Evolutionary conservation across 2,888 invertebrate species (phyloP).

Genomic region (Scaptomyza polygonia): DNA sequence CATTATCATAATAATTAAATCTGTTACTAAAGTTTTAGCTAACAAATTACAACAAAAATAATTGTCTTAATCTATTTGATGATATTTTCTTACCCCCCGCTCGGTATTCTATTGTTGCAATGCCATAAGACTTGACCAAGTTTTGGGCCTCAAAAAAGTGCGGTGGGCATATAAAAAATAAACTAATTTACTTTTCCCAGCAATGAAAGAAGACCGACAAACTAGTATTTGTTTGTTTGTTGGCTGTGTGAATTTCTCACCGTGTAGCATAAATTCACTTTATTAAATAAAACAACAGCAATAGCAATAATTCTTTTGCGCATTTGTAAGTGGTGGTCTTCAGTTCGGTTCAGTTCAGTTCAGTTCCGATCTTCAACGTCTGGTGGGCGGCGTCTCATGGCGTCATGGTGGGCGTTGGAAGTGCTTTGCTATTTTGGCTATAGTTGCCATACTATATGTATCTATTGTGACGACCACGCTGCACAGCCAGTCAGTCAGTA

Average conservation of each 20-base stretch:
- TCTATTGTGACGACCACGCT: constrained; percentile 64
- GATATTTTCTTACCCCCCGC: constrained; percentile 43
- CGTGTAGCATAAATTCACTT: constrained; percentile 73
- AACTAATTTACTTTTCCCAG: constrained; percentile 72
- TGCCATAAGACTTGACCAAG: constrained; percentile 66
- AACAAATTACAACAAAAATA: background rate
- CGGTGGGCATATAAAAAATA: constrained; percentile 59
- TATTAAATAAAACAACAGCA: constrained; percentile 73
- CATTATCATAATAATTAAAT: constrained; percentile 21
- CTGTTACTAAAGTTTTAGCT: background rate
- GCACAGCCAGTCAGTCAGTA: constrained; percentile 39
- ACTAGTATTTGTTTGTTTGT: constrained; percentile 6
- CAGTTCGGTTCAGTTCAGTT: constrained; percentile 47
- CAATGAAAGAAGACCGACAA: constrained; percentile 12
- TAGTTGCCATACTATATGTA: constrained; percentile 24
- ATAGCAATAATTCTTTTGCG: constrained; percentile 76
- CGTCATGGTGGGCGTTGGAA: constrained; percentile 75
- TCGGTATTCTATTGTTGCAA: constrained; percentile 59
- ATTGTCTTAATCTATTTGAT: constrained; percentile 32
- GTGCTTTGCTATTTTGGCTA: constrained; percentile 55
- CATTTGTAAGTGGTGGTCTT: constrained; percentile 64
- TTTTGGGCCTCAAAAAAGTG: constrained; percentile 11
- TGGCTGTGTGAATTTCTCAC: constrained; percentile 75
- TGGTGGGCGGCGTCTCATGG: constrained; percentile 46
- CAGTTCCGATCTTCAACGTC: constrained; percentile 53